Evolutionary conservation across 2,113 vertebrate genomes (phyloP).

Genomic region (Solenodon paradoxus): DNA sequence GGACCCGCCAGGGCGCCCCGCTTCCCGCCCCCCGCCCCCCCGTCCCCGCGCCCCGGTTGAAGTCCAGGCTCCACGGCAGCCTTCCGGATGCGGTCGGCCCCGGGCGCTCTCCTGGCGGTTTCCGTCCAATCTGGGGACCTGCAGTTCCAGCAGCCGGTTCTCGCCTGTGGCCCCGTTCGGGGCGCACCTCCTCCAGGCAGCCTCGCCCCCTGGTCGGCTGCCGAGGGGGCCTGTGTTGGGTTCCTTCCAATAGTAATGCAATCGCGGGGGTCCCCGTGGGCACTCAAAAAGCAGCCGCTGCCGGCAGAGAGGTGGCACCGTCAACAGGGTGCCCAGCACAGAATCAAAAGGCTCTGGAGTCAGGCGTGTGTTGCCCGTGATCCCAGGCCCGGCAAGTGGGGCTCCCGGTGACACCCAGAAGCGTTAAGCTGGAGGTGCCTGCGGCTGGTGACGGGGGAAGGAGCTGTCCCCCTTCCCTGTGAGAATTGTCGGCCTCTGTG

Average conservation of each 20-base stretch:
- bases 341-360: background rate
- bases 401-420: background rate
- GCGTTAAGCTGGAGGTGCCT: background rate
- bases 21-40: background rate
- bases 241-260: background rate
- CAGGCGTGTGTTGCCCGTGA: background rate
- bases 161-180: background rate
- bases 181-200: background rate
- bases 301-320: background rate
- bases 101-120: background rate
- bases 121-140: background rate
- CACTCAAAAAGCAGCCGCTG: background rate
- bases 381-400: background rate
- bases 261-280: background rate
- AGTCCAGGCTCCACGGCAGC: background rate
- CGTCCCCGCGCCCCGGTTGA: background rate
- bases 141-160: background rate
- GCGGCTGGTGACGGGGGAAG: background rate
- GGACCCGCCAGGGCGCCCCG: too few species aligned
- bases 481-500: too few species aligned
- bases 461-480: too few species aligned
- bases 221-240: conserved; percentile 9
- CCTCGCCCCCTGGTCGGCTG: background rate
- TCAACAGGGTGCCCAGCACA: background rate
- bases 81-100: background rate